These are phyloP conservation scores for Metallyticus violacea DNA, from an alignment of 2,888 invertebrate genomes.

Conservation along the genomic window DNA sequence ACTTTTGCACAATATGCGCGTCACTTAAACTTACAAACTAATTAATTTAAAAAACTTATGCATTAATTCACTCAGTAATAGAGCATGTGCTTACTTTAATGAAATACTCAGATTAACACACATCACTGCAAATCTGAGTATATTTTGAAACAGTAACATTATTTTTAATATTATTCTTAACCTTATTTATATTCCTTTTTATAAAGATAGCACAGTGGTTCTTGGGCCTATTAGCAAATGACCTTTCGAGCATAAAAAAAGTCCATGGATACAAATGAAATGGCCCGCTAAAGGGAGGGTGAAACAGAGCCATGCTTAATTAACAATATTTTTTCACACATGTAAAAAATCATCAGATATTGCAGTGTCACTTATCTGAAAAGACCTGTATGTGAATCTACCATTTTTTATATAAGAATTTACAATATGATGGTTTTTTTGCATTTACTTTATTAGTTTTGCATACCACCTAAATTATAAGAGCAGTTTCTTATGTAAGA, in stretches of 20 bases:
- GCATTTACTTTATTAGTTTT: neutral
- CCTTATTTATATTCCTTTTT: constrained; percentile 2
- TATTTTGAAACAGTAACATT: neutral
- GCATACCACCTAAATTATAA: too few species aligned
- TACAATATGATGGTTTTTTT: too few species aligned
- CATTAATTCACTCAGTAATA: neutral
- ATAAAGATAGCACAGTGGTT: neutral
- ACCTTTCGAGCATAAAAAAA: neutral
- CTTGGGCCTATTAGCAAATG: constrained; percentile 9
- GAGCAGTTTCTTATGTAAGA: neutral
- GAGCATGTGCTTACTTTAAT: neutral
- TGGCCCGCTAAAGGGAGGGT: neutral
- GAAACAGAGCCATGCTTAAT: neutral
- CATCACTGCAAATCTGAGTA: neutral
- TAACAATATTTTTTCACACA: neutral
- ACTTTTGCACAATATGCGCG: neutral
- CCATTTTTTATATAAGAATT: neutral
- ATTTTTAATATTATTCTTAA: neutral
- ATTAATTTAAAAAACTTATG: neutral
- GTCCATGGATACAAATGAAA: neutral
- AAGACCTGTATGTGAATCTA: neutral
- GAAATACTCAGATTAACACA: neutral
- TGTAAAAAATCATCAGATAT: neutral
- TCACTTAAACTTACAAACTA: neutral
- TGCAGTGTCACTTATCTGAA: neutral